Evolutionary conservation across 2,113 vertebrate species (phyloP).

Genomic region (Saccopteryx bilineata): DNA sequence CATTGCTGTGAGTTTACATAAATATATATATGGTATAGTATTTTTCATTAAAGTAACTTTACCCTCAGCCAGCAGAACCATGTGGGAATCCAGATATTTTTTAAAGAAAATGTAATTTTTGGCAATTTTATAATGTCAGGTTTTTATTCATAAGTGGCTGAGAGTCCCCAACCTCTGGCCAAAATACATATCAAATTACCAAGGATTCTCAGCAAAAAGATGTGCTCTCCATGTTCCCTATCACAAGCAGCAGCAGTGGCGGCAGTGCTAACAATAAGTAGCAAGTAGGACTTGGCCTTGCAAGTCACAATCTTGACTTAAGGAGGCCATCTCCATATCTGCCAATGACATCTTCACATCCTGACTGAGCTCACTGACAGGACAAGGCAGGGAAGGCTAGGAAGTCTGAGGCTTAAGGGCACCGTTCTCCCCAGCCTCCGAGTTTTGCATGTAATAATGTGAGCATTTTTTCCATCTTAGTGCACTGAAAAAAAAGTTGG

Average conservation of each 20-base stretch:
- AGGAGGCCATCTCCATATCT: not conserved
- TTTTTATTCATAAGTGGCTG: not conserved
- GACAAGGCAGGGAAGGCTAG: not conserved
- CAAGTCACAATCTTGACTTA: not conserved
- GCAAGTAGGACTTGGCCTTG: not conserved
- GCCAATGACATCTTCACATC: not conserved
- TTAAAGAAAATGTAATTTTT: constrained; percentile 60
- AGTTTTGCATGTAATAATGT: not conserved
- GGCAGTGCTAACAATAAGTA: not conserved
- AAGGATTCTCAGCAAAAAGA: not conserved
- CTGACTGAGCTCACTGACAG: not conserved
- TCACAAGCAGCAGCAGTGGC: not conserved
- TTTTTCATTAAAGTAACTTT: constrained; percentile 48
- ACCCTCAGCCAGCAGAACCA: not conserved
- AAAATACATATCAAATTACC: not conserved
- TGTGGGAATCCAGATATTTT: constrained; percentile 49
- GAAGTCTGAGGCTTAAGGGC: not conserved
- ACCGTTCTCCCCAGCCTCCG: not conserved
- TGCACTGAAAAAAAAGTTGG: not conserved
- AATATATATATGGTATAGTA: not conserved
- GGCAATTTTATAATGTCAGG: not conserved
- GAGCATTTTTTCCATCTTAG: not conserved
- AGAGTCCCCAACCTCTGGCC: not conserved
- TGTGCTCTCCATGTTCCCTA: not conserved
- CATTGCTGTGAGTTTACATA: constrained; percentile 51